Percentiles rank a stretch among this genome's conserved stretches.
phyloP scores from a whole-genome alignment of 2,113 vertebrate species.

The Chaetorhynchus papuensis region DNA sequence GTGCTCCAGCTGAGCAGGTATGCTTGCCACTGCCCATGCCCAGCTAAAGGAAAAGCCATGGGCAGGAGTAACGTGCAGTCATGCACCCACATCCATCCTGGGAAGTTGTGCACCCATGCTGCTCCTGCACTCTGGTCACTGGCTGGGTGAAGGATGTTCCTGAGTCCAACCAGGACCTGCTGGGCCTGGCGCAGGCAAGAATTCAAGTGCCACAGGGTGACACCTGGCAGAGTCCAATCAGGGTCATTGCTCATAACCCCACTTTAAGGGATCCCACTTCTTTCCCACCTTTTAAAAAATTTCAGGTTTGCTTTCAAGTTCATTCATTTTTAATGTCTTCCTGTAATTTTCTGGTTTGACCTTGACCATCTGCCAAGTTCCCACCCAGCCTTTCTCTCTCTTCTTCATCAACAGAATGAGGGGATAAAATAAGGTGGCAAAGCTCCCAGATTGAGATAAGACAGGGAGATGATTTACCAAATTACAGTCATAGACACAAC shows the following conservation, averaged over 20 bases:
- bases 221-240: background rate
- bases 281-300: background rate
- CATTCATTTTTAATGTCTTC: background rate
- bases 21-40: background rate
- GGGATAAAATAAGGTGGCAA: background rate
- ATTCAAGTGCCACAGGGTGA: background rate
- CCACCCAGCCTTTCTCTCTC: background rate
- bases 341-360: background rate
- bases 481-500: background rate
- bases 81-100: too few species aligned
- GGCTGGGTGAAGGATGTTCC: background rate
- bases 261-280: background rate
- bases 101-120: rapidly evolving
- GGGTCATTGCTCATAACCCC: background rate
- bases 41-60: background rate
- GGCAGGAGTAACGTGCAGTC: rapidly evolving
- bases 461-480: background rate
- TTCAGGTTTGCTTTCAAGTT: background rate
- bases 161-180: background rate
- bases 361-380: background rate
- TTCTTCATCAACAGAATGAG: background rate
- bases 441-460: background rate
- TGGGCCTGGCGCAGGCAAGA: background rate
- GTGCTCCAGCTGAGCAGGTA: background rate
- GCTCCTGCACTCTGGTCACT: background rate